These are phyloP conservation scores for Chelonus formosanus DNA, from an alignment of 2,888 invertebrate genomes.

Conservation along the genomic window DNA sequence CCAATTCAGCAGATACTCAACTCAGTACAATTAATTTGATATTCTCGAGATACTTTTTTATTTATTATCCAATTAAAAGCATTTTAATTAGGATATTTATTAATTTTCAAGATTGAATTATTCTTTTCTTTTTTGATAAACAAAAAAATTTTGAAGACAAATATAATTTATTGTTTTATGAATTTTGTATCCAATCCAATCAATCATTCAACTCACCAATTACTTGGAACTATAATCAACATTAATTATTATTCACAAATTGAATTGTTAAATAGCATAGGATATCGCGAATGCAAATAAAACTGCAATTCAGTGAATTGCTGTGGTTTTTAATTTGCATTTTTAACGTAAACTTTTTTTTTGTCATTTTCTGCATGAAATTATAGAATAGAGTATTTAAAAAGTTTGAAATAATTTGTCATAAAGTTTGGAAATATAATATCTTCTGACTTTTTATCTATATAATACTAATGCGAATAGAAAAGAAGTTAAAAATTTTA, in stretches of 20 bases:
- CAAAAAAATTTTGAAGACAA: background rate
- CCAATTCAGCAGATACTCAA: slow-evolving; percentile 10
- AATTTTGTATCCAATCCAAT: background rate
- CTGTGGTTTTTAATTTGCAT: slow-evolving; percentile 2
- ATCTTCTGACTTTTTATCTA: background rate
- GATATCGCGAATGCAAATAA: slow-evolving; percentile 15
- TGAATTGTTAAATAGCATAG: slow-evolving; percentile 8
- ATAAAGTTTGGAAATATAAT: background rate
- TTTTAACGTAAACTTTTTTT: background rate
- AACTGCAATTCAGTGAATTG: background rate
- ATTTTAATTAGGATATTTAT: background rate
- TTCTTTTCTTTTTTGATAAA: slow-evolving; percentile 1
- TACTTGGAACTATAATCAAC: slow-evolving; percentile 1
- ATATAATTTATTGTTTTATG: background rate
- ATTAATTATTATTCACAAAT: slow-evolving; percentile 21
- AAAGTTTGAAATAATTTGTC: slow-evolving; percentile 2
- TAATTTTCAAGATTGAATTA: background rate
- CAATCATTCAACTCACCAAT: background rate
- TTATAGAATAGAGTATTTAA: background rate
- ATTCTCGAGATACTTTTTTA: background rate
- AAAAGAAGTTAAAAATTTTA: background rate
- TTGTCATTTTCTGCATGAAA: background rate
- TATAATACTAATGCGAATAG: background rate
- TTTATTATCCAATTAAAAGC: too few species aligned
- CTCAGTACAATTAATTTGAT: too few species aligned